Percentiles rank a stretch among this genome's conserved stretches.
phyloP scores from a whole-genome alignment of 37 sponge, comb jelly and placozoan species.

The Axinella damicornis region DNA sequence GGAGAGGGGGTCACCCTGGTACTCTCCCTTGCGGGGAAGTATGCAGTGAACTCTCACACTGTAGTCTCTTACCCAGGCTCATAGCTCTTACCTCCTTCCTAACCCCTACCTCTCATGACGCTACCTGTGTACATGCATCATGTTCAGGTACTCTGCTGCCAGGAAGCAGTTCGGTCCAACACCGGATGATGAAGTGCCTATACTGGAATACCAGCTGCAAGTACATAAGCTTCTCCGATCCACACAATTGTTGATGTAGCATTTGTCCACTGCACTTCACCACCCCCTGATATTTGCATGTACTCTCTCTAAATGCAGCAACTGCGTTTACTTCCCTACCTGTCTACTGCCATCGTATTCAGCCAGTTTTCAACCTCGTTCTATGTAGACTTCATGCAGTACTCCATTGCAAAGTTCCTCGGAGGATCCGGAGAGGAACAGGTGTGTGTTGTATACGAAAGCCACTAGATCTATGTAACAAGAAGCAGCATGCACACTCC shows the following conservation, averaged over 20 bases:
- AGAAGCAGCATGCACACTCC: too few species aligned
- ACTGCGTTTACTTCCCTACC: conserved; percentile 84
- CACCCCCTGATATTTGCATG: too few species aligned
- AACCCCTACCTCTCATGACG: too few species aligned
- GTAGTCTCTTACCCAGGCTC: too few species aligned
- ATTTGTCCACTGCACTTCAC: too few species aligned
- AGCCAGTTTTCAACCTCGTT: conserved; percentile 45
- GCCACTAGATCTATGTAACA: too few species aligned
- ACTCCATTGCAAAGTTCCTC: conserved; percentile 27
- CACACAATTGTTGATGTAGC: background rate
- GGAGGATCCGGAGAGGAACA: conserved; percentile 60
- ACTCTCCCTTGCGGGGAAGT: too few species aligned
- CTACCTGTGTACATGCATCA: too few species aligned
- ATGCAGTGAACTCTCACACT: too few species aligned
- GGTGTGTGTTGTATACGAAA: background rate
- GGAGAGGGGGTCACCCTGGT: too few species aligned
- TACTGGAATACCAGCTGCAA: conserved; percentile 92
- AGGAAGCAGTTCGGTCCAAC: conserved; percentile 88
- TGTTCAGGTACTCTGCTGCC: conserved; percentile 85
- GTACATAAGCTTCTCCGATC: conserved; percentile 30
- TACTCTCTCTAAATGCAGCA: too few species aligned
- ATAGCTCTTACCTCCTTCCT: too few species aligned
- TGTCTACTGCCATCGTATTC: conserved; percentile 63
- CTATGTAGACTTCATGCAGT: conserved; percentile 35
- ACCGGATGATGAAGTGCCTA: conserved; percentile 68